Conservation (phyloP, 1,140 invertebrate species). For the Rhopalosiphum maidis region DNA sequence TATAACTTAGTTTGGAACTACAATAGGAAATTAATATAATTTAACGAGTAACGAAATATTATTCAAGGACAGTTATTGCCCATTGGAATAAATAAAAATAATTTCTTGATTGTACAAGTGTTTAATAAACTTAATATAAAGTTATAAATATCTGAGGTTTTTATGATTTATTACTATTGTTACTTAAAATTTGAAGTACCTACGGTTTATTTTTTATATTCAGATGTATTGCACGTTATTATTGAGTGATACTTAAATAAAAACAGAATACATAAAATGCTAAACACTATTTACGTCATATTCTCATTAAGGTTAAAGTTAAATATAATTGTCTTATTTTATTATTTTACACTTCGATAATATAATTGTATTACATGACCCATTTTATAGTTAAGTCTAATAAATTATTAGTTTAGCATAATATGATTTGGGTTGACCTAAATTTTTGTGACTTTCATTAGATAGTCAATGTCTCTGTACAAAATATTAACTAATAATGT, state of each 20-base stretch:
- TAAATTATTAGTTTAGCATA: neutral
- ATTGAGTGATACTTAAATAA: neutral
- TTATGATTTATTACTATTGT: neutral
- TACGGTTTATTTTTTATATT: neutral
- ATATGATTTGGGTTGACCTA: neutral
- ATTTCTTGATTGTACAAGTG: neutral
- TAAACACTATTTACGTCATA: neutral
- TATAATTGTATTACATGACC: neutral
- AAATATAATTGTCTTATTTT: constrained; percentile 1
- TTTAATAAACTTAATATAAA: neutral
- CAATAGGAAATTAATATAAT: neutral
- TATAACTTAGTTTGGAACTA: neutral
- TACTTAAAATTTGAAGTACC: neutral
- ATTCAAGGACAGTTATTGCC: neutral
- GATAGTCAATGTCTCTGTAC: neutral
- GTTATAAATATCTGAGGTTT: neutral
- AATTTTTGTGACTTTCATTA: neutral
- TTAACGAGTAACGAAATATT: neutral
- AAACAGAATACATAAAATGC: neutral
- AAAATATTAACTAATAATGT: neutral
- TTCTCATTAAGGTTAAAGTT: neutral
- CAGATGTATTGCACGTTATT: neutral
- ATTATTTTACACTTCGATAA: neutral
- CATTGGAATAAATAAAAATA: neutral
- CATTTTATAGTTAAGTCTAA: neutral